Evolutionary conservation across 2,113 vertebrate genomes (phyloP).

Genomic region (Clinocottus analis): DNA sequence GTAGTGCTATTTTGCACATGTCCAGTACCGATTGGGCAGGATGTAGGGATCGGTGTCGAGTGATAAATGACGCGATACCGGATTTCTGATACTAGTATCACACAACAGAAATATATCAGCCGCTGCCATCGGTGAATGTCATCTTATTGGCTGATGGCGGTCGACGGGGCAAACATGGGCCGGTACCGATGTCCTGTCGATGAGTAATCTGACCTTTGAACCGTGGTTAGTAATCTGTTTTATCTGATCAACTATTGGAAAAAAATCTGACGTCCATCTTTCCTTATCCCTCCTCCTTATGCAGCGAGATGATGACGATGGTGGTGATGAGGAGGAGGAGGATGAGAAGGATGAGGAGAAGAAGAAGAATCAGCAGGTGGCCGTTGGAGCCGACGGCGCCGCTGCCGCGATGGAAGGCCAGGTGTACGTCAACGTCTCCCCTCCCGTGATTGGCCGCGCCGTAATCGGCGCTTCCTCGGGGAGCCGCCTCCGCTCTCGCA

Average conservation of each 20-base stretch:
- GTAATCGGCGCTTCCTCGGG: conserved; percentile 67
- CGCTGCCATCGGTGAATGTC: too few species aligned
- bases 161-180: too few species aligned
- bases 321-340: conserved; percentile 1
- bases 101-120: too few species aligned
- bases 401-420: conserved; percentile 87
- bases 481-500: conserved; percentile 88
- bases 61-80: too few species aligned
- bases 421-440: conserved; percentile 92
- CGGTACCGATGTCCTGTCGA: neutral
- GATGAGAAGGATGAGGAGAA: conserved; percentile 34
- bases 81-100: too few species aligned
- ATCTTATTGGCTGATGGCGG: too few species aligned
- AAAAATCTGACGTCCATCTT: neutral
- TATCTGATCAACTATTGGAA: neutral
- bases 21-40: too few species aligned
- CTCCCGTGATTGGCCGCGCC: conserved; percentile 71
- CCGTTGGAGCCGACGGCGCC: conserved; percentile 4
- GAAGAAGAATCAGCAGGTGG: conserved; percentile 20
- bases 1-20: too few species aligned
- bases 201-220: neutral
- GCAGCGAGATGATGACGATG: conserved; percentile 51
- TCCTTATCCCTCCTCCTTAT: neutral
- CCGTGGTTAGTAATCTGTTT: neutral
- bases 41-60: too few species aligned